phyloP scores from a whole-genome alignment of 1,140 invertebrate genomes.

The Bacillus rossius region DNA sequence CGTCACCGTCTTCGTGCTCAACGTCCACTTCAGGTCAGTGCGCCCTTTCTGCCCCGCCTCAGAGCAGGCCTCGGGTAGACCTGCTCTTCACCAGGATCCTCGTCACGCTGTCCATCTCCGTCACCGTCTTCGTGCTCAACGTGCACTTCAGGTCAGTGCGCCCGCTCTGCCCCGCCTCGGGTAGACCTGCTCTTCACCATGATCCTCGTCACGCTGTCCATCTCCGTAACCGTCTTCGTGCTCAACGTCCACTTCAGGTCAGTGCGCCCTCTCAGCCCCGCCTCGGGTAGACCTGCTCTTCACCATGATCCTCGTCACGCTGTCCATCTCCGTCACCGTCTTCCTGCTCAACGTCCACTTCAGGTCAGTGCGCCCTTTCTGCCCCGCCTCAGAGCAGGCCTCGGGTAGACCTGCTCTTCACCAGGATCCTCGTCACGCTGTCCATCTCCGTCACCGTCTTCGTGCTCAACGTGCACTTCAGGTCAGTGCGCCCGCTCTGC shows the following conservation, averaged over 20 bases:
- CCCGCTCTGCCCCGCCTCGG: conserved; percentile 93
- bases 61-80: no score
- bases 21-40: conserved; percentile 93
- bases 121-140: conserved; percentile 95
- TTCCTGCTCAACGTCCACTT: no score
- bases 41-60: no score
- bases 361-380: no score
- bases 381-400: no score
- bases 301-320: no score
- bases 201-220: conserved; percentile 94
- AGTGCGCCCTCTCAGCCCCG: conserved; percentile 40
- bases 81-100: conserved; percentile 95
- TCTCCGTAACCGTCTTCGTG: conserved; percentile 94
- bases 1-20: no score
- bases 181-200: conserved; percentile 95
- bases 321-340: no score
- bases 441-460: conserved; percentile 95
- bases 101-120: conserved; percentile 94
- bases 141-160: conserved; percentile 97
- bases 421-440: no score
- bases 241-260: conserved; percentile 97
- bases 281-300: no score
- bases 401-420: no score
- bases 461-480: no score
- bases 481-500: conserved; percentile 92